These are phyloP conservation scores for Bos javanicus DNA, from an alignment of 2,113 vertebrate species.

Conservation along the genomic window DNA sequence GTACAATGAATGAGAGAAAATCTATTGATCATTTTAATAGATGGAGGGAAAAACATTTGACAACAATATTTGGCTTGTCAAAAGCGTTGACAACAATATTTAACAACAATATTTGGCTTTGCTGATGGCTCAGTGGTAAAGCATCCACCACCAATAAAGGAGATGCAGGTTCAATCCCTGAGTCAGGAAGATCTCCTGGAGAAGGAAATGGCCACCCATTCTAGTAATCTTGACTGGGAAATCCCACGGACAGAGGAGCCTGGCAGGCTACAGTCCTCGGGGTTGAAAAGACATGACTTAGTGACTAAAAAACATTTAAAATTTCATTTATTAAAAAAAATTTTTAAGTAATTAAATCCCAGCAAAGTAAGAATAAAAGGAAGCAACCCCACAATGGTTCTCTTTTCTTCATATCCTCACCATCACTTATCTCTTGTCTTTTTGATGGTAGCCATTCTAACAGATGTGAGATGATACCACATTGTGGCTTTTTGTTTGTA, in stretches of 20 bases:
- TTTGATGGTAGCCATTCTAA: neutral
- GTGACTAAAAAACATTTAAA: neutral
- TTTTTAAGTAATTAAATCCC: neutral
- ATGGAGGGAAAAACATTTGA: neutral
- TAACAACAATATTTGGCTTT: neutral
- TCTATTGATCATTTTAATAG: neutral
- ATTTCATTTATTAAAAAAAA: neutral
- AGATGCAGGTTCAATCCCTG: neutral
- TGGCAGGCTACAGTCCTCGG: neutral
- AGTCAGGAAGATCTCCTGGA: neutral
- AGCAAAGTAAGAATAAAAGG: neutral
- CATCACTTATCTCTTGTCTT: neutral
- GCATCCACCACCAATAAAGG: neutral
- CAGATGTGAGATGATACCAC: neutral
- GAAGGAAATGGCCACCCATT: neutral
- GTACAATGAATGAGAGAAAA: neutral
- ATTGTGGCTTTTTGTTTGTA: neutral
- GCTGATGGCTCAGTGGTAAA: neutral
- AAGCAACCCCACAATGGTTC: neutral
- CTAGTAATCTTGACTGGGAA: neutral
- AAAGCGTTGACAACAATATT: neutral
- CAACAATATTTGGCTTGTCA: neutral
- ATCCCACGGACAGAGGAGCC: neutral
- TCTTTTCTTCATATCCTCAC: neutral
- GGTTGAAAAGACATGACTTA: neutral